Evolutionary conservation across 2,113 vertebrate genomes (phyloP).

Genomic region (Tragelaphus buxtoni): DNA sequence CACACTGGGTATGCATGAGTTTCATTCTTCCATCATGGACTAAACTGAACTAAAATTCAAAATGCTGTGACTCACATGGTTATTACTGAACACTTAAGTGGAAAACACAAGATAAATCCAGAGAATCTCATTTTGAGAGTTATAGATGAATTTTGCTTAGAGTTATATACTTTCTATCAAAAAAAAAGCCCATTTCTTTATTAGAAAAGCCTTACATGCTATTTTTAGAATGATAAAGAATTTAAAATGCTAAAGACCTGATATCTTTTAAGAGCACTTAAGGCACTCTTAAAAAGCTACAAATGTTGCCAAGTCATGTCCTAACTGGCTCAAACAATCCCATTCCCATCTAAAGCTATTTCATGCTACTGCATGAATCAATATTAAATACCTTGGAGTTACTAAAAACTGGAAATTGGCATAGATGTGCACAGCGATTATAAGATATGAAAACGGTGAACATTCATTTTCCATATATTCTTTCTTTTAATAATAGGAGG

Average conservation of each 20-base stretch:
- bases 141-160: slow-evolving; percentile 17
- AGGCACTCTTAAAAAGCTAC: slow-evolving; percentile 43
- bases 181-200: slow-evolving; percentile 18
- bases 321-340: slow-evolving; percentile 52
- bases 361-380: slow-evolving; percentile 54
- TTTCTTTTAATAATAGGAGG: slow-evolving; percentile 5
- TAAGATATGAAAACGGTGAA: slow-evolving; percentile 10
- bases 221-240: slow-evolving; percentile 42
- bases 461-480: neutral
- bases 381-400: slow-evolving; percentile 48
- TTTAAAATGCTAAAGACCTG: slow-evolving; percentile 30
- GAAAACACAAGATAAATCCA: slow-evolving; percentile 24
- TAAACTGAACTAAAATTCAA: slow-evolving; percentile 34
- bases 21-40: neutral
- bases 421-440: neutral
- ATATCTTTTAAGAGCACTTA: slow-evolving; percentile 43
- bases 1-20: neutral
- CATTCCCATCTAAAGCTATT: slow-evolving; percentile 45
- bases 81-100: neutral
- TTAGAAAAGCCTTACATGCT: slow-evolving; percentile 12
- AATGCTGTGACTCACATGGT: slow-evolving; percentile 20
- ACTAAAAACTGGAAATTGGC: slow-evolving; percentile 44
- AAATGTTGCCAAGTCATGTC: slow-evolving; percentile 56
- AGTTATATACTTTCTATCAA: neutral
- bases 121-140: neutral